Evolutionary conservation across 2,888 invertebrate genomes (phyloP), one percentile per base, ranked within the genome.

Genomic region (Eupithecia exiguata): DNA sequence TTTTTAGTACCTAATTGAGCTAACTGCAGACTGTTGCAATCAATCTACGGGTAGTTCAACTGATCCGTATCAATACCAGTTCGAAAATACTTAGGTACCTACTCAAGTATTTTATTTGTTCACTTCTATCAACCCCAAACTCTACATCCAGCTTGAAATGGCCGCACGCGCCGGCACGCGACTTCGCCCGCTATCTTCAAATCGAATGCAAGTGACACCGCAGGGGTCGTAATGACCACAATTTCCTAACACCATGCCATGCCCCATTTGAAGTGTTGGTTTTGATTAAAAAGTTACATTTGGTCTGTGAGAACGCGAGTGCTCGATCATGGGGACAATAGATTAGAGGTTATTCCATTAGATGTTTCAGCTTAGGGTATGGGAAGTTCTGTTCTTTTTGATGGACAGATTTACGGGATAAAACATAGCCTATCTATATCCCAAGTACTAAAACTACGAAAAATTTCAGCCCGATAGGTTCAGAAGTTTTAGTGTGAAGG

Each of bases 131-230:
- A 36, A 30, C n/a, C 21, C 66, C 62, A 53, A 71, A 5, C 40
- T 58, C 62, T 63, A n/a, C 25, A 38, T 43, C 30, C 67, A 74
- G 58, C 72, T 71, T 77, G 79, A 83, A 87, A 89, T 85, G 85
- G 82, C 74, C 83, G 84, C 93, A 92, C 93, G 91, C 91, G 92
- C 77, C 80, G 80, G 75, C 92, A 92, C 93, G 89, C 87, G 90
- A 74, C 89, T 73, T 73, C 70, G 69, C 75, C 80, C 85, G 85
- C 86, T 91, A 91, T 92, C 92, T 87, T 80, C 74, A 58, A 58
- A 81, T 84, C 81, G 82, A 79, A 79, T 89, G 91, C 88, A 84
- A 81, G 80, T 87, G 89, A 88, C 89, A 85, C 81, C 77, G 80
- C 76, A 58, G 83, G 87, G 86, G 88, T 79, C 84, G 79, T 84